These are phyloP conservation scores for Synchiropus splendidus DNA, from an alignment of 2,113 vertebrate species.

Conservation along the genomic window DNA sequence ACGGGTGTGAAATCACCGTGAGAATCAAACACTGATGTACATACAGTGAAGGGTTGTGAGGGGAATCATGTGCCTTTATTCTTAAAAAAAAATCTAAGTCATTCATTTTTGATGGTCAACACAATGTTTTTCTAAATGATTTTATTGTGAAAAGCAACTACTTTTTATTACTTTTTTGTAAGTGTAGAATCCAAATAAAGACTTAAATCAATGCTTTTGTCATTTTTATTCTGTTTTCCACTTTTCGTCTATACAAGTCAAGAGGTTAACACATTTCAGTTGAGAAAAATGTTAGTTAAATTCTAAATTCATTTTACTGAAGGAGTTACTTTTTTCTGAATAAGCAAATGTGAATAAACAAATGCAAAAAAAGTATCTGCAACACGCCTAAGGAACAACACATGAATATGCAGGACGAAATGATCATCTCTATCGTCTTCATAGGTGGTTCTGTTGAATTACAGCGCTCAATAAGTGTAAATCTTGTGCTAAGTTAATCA, in stretches of 20 bases:
- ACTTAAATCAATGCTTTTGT: constrained; percentile 11
- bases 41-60: constrained; percentile 33
- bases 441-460: too few species aligned
- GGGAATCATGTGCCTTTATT: constrained; percentile 52
- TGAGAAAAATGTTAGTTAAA: not conserved
- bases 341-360: too few species aligned
- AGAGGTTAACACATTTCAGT: too few species aligned
- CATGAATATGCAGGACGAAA: too few species aligned
- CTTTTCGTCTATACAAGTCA: not conserved
- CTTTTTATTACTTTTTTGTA: constrained; percentile 63
- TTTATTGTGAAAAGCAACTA: constrained; percentile 52
- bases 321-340: too few species aligned
- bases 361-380: too few species aligned
- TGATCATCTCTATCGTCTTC: too few species aligned
- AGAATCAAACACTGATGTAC: constrained; percentile 5
- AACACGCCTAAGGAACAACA: too few species aligned
- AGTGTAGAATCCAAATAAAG: constrained; percentile 53
- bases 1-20: constrained; percentile 10
- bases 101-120: constrained; percentile 33
- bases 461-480: too few species aligned
- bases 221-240: not conserved
- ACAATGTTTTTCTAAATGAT: constrained; percentile 54
- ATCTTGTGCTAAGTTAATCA: too few species aligned
- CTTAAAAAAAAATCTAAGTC: constrained; percentile 24
- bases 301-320: not conserved